These are phyloP conservation scores for Sylvietta virens DNA, from an alignment of 2,113 vertebrate species.

Conservation along the genomic window DNA sequence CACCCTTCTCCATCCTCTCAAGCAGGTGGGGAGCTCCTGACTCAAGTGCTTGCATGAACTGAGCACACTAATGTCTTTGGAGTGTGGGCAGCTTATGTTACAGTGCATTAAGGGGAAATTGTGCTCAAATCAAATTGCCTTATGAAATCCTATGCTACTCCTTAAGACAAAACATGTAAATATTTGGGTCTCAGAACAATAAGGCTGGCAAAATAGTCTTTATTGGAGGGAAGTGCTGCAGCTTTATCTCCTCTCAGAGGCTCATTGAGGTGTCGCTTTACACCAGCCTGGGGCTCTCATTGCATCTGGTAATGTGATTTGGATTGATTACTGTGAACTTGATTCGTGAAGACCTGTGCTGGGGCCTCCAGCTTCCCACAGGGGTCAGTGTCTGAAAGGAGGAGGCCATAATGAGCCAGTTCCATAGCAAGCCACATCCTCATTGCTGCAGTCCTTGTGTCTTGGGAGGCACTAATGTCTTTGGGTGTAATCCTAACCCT, in stretches of 20 bases:
- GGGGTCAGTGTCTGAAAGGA: conserved; percentile 79
- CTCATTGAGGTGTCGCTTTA: conserved; percentile 88
- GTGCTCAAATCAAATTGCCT: conserved; percentile 77
- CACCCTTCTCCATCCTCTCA: neutral
- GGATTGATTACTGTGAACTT: conserved; percentile 82
- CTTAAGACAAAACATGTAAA: conserved; percentile 96
- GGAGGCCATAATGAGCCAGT: conserved; percentile 86
- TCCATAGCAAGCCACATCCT: conserved; percentile 83
- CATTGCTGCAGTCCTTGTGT: conserved; percentile 83
- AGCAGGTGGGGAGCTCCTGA: neutral
- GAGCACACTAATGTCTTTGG: conserved; percentile 49
- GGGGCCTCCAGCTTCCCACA: conserved; percentile 69
- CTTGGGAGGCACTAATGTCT: conserved; percentile 95
- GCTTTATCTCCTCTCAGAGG: conserved; percentile 75
- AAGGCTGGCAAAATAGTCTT: conserved; percentile 86
- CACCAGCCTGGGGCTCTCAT: conserved; percentile 75
- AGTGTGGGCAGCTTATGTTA: conserved; percentile 66
- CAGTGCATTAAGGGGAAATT: conserved; percentile 77
- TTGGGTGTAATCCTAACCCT: conserved; percentile 93
- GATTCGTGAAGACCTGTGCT: conserved; percentile 73
- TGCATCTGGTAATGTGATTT: conserved; percentile 85
- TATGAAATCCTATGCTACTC: conserved; percentile 87
- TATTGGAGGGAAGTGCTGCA: conserved; percentile 87
- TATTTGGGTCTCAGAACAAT: conserved; percentile 92
- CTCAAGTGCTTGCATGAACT: neutral